phyloP scores from a whole-genome alignment of 92 coral and sea anemone species.

The Galaxea fascicularis region DNA sequence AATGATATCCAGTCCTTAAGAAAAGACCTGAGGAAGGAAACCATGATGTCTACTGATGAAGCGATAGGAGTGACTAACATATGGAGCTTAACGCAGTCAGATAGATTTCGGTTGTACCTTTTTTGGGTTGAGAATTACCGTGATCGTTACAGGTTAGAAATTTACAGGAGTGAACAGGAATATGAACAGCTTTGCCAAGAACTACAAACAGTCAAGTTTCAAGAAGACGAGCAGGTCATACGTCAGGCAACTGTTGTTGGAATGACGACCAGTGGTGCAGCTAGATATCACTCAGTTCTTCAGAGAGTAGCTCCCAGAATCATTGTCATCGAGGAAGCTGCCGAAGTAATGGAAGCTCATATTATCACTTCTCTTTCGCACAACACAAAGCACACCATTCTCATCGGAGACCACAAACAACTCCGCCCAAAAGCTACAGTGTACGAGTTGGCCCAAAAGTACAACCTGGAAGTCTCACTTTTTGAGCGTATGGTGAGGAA shows the following conservation, averaged over 20 bases:
- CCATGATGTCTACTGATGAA: slow-evolving; percentile 59
- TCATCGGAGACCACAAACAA: slow-evolving; percentile 93
- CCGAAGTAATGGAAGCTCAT: slow-evolving; percentile 91
- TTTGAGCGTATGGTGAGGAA: slow-evolving; percentile 80
- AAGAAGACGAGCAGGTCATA: slow-evolving; percentile 63
- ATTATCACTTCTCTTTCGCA: slow-evolving; percentile 79
- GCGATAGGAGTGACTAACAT: slow-evolving; percentile 36
- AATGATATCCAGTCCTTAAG: slow-evolving; percentile 32
- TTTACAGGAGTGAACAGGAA: slow-evolving; percentile 47
- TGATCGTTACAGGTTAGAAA: slow-evolving; percentile 39
- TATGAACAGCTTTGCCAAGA: slow-evolving; percentile 56
- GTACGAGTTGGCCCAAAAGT: slow-evolving; percentile 67
- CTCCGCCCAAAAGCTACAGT: slow-evolving; percentile 87
- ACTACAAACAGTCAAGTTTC: slow-evolving; percentile 22
- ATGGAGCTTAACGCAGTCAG: slow-evolving; percentile 55
- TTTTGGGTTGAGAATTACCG: slow-evolving; percentile 67
- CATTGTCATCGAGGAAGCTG: slow-evolving; percentile 89
- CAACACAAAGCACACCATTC: slow-evolving; percentile 77
- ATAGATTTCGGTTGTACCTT: slow-evolving; percentile 74
- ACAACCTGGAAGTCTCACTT: slow-evolving; percentile 74
- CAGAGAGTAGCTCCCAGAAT: slow-evolving; percentile 72
- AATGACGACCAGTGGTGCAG: slow-evolving; percentile 89
- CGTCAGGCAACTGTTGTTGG: slow-evolving; percentile 79
- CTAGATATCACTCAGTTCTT: slow-evolving; percentile 65
- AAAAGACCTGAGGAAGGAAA: slow-evolving; percentile 26